Percentiles rank a stretch among this genome's conserved stretches.
Evolutionary conservation across 2,888 invertebrate species (phyloP).

Genomic region (Auanema freiburgensis): DNA sequence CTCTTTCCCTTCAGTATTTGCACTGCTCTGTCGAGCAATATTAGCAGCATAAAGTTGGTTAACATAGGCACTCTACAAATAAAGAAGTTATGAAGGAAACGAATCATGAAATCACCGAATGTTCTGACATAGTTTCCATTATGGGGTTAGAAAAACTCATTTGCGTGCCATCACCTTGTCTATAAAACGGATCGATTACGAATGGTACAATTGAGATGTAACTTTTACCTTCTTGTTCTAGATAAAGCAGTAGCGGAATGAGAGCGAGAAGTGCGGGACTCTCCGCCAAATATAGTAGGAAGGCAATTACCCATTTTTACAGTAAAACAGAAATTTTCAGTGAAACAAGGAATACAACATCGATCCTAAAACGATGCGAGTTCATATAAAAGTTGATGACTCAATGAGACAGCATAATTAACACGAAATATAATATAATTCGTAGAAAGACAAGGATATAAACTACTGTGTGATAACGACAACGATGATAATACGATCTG

Average conservation of each 20-base stretch:
- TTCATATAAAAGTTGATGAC: too few species aligned
- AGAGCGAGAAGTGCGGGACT: constrained; percentile 1
- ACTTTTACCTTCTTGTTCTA: constrained; percentile 2
- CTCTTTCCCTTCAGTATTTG: constrained; percentile 33
- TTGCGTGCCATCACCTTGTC: constrained; percentile 12
- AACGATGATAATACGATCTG: too few species aligned
- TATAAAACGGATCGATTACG: background rate
- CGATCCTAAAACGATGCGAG: too few species aligned
- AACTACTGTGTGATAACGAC: too few species aligned
- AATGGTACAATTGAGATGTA: background rate
- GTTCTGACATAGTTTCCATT: constrained; percentile 20
- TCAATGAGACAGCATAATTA: too few species aligned
- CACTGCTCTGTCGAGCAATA: constrained; percentile 34
- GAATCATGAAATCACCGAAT: constrained; percentile 4
- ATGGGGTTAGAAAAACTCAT: constrained; percentile 44
- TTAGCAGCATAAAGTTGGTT: constrained; percentile 58
- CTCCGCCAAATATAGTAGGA: constrained; percentile 36
- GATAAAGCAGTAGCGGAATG: constrained; percentile 14
- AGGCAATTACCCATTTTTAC: constrained; percentile 48
- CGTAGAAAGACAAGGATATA: too few species aligned
- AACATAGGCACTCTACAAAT: constrained; percentile 60
- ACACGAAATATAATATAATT: too few species aligned
- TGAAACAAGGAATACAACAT: background rate
- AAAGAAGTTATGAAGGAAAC: background rate
- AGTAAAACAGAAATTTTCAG: background rate